Evolutionary conservation across 2,888 invertebrate genomes (phyloP).

Genomic region (Galerucella pusilla): DNA sequence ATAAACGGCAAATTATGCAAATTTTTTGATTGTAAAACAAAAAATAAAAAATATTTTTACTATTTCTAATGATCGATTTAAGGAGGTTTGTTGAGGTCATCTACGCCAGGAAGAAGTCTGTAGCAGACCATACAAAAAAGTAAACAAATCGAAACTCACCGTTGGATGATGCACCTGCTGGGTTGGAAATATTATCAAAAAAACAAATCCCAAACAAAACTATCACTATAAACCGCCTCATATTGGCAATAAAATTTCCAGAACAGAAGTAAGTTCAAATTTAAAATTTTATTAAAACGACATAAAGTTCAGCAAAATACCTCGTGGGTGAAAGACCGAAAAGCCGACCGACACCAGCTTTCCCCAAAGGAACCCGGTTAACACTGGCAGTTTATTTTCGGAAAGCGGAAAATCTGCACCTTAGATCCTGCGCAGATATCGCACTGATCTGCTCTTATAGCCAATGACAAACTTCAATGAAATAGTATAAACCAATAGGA

Average conservation of each 20-base stretch:
- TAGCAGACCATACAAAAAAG: conserved; percentile 48
- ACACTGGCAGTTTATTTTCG: conserved; percentile 57
- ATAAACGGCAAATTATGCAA: too few relatives aligned
- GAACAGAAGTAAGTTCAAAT: background rate
- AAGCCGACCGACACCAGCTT: conserved; percentile 50
- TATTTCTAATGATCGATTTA: too few relatives aligned
- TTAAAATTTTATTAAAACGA: background rate
- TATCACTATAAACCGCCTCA: conserved; percentile 27
- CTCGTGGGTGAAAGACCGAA: conserved; percentile 54
- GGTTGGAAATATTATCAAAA: conserved; percentile 50
- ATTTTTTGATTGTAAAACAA: too few relatives aligned
- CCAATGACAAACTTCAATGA: conserved; percentile 63
- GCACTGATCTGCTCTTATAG: conserved; percentile 53
- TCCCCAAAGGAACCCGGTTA: conserved; percentile 53
- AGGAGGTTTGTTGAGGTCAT: conserved; percentile 45
- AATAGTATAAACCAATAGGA: conserved; percentile 64
- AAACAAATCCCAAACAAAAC: conserved; percentile 51
- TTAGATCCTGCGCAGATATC: conserved; percentile 61
- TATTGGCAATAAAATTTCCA: background rate
- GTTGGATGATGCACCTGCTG: conserved; percentile 57
- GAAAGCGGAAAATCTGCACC: conserved; percentile 57
- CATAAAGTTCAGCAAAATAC: conserved; percentile 32
- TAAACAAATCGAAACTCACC: conserved; percentile 53
- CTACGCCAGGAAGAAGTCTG: conserved; percentile 58
- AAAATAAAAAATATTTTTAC: too few relatives aligned